These are phyloP conservation scores for Oncorhynchus tshawytscha DNA, from an alignment of 2,113 vertebrate genomes.

Conservation along the genomic window DNA sequence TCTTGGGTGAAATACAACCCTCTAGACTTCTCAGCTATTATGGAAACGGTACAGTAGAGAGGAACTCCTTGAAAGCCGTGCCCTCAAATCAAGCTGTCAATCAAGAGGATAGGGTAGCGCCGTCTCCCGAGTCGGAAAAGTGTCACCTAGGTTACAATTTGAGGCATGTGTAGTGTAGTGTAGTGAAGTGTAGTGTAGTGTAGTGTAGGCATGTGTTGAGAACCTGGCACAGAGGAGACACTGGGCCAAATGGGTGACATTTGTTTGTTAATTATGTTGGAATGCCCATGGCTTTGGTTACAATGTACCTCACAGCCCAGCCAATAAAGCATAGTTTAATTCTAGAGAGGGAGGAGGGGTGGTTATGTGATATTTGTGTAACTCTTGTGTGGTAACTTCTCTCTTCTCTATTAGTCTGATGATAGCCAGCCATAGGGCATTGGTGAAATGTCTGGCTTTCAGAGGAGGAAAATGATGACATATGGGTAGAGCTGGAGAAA, in stretches of 20 bases:
- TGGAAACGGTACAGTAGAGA: constrained; percentile 47
- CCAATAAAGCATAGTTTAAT: constrained; percentile 29
- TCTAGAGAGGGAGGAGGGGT: constrained; percentile 24
- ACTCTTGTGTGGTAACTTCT: too few relatives aligned
- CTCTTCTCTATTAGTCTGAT: too few relatives aligned
- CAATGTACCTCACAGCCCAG: constrained; percentile 17
- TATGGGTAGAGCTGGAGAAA: too few relatives aligned
- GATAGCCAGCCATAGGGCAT: too few relatives aligned
- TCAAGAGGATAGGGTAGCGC: constrained; percentile 48
- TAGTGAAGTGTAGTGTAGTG: too few relatives aligned
- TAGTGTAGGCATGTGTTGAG: constrained; percentile 2
- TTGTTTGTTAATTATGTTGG: constrained; percentile 61
- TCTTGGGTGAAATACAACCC: constrained; percentile 57
- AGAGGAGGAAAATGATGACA: too few relatives aligned
- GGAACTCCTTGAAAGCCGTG: constrained; percentile 71
- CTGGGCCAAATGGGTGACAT: constrained; percentile 48
- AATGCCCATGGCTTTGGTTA: constrained; percentile 49
- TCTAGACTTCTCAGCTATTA: constrained; percentile 44
- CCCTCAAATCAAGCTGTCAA: constrained; percentile 73
- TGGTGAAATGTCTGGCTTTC: too few relatives aligned
- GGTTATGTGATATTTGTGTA: too few relatives aligned
- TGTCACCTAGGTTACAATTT: constrained; percentile 58
- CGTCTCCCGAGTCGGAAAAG: constrained; percentile 66
- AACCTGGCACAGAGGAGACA: constrained; percentile 31
- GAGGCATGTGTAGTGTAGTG: constrained; percentile 4